A percentile compares a stretch with the other conserved stretches of the same genome.
These are phyloP conservation scores for Drosophila testacea DNA, from an alignment of 2,888 invertebrate species.

Conservation along the genomic window DNA sequence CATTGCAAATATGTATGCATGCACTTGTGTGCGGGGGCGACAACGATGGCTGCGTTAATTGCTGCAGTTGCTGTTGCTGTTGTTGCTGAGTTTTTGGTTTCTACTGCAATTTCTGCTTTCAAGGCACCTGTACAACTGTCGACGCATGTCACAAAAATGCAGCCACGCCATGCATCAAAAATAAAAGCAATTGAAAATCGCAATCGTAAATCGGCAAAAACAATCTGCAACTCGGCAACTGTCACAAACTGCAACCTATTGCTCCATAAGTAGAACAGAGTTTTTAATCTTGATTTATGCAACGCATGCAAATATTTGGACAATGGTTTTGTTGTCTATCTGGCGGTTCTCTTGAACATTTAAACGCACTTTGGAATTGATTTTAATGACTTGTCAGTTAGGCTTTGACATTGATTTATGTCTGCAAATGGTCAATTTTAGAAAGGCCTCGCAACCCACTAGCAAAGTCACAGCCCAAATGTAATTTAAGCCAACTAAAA, in stretches of 20 bases:
- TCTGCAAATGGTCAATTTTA: slow-evolving; percentile 45
- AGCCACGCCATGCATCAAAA: slow-evolving; percentile 36
- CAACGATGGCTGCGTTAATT: slow-evolving; percentile 69
- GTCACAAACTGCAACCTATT: slow-evolving; percentile 11
- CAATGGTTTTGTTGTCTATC: slow-evolving; percentile 53
- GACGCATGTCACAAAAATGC: slow-evolving; percentile 65
- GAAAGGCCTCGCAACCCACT: slow-evolving; percentile 42
- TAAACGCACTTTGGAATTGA: slow-evolving; percentile 69
- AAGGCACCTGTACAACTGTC: slow-evolving; percentile 59
- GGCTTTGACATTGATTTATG: slow-evolving; percentile 69
- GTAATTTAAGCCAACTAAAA: slow-evolving; percentile 49
- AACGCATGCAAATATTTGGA: slow-evolving; percentile 74
- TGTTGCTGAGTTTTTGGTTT: neutral
- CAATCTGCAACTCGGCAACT: slow-evolving; percentile 21
- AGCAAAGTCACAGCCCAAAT: slow-evolving; percentile 30
- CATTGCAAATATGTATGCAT: slow-evolving; percentile 30
- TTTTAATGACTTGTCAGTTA: slow-evolving; percentile 70
- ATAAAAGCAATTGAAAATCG: slow-evolving; percentile 15
- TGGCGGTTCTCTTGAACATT: slow-evolving; percentile 50
- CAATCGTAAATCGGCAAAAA: slow-evolving; percentile 8
- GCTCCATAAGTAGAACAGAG: slow-evolving; percentile 68
- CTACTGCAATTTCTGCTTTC: slow-evolving; percentile 4
- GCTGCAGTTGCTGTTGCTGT: slow-evolving; percentile 16
- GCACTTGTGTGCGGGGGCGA: slow-evolving; percentile 48
- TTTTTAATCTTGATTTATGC: slow-evolving; percentile 75